Evolutionary conservation across 2,797 vertebrate species (phyloP).

Genomic region (Hemitrygon akajei): DNA sequence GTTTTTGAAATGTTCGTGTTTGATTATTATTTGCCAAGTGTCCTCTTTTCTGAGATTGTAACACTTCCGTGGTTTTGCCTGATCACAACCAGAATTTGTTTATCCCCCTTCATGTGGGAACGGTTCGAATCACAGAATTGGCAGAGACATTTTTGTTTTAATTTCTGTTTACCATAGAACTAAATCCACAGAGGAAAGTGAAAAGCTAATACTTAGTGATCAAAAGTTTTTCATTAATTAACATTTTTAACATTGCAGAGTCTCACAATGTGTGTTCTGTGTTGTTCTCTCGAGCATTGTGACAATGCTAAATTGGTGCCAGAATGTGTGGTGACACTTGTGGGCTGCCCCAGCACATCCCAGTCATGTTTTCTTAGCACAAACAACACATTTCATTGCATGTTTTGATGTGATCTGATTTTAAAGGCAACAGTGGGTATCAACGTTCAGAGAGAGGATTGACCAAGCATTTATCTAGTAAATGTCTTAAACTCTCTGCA

Average conservation of each 20-base stretch:
- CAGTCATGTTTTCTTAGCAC: too few relatives aligned
- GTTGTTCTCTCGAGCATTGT: too few relatives aligned
- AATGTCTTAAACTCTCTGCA: too few relatives aligned
- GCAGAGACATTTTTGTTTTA: neutral
- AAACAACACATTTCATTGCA: too few relatives aligned
- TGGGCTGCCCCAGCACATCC: too few relatives aligned
- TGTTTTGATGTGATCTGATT: too few relatives aligned
- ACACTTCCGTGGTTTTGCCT: neutral
- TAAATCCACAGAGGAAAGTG: neutral
- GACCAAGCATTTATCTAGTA: neutral
- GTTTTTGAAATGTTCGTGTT: neutral
- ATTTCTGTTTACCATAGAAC: neutral
- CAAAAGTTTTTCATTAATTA: too few relatives aligned
- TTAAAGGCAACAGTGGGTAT: neutral
- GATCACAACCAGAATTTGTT: slow-evolving; percentile 1
- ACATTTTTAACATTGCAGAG: neutral
- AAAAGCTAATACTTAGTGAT: neutral
- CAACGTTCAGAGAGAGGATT: neutral
- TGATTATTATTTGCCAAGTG: neutral
- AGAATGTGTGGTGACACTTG: too few relatives aligned
- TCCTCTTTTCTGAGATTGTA: neutral
- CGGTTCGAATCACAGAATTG: neutral
- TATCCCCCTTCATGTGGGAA: neutral
- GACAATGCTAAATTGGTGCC: too few relatives aligned
- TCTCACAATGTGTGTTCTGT: neutral